Base-by-base conservation (phyloP, 1,140 invertebrate genomes). In the Lysiphlebus fabarum region DNA sequence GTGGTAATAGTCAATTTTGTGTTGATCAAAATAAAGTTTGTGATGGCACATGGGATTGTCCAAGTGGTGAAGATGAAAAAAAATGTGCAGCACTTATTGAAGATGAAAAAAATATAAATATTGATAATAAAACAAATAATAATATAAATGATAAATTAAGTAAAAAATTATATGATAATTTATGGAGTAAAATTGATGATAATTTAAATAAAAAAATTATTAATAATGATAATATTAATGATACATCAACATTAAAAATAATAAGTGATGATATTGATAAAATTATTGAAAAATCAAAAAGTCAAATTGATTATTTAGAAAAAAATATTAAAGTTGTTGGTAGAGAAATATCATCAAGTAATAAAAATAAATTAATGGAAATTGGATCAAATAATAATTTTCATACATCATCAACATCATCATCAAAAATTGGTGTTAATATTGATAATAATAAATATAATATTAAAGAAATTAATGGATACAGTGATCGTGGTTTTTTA, bases 31-130 rank as follows among this genome's bases (percentile, higher is more conserved):
- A 67, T 0, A 83, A 82, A 62, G 84, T 91, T 37, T 93, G 91
- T 75, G 88, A 94, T 74, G 88, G 88, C 1, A 75, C 78, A 7
- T 81, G 82, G 17, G 89, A 95, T 68, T 95, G 92, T 78, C 89
- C 87, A 1, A 80, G 85, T 54, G 88, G 86, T 1, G 91, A 92
- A 70, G 92, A 95, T 74, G 92, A 94, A 74, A 84, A 84, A 44
- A 85, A 86, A 57, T 91, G 89, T 66, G 85, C 79, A 0, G 77
- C 79, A 11, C 49, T 78, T 1, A 72, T 76, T 33, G 74, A 76
- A 6, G 79, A 79, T 8, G 74, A 81, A 14, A 40, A 36, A 50
- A 26, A 40, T 38, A 38, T 61, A 11, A 44, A 11, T 12, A 3
- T 4, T 44, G 43, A 14, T 12, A 44, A 44, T 17, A 47, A 47